A percentile compares a stretch with the other conserved stretches of the same genome.
Evolutionary conservation across 2,113 vertebrate species (phyloP).

Genomic region (Coregonus clupeaformis): DNA sequence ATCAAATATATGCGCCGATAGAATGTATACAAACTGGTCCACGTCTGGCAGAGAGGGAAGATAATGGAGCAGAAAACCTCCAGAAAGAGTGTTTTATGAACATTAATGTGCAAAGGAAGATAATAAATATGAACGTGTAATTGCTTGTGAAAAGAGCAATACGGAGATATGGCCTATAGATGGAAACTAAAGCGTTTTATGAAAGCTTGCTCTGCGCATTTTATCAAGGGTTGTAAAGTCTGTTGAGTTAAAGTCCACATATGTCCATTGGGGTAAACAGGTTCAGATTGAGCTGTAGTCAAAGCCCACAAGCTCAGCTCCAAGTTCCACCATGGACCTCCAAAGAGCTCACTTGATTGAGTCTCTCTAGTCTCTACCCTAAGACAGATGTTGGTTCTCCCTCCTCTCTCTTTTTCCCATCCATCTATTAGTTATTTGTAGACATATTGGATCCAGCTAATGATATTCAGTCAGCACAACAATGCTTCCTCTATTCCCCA

Average conservation of each 20-base stretch:
- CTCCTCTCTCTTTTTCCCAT: slow-evolving; percentile 9
- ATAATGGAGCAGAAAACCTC: slow-evolving; percentile 30
- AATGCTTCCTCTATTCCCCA: slow-evolving; percentile 35
- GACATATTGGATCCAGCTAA: slow-evolving; percentile 5
- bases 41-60: slow-evolving; percentile 2
- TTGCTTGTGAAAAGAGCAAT: slow-evolving; percentile 33
- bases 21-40: slow-evolving; percentile 14
- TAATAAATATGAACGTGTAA: slow-evolving; percentile 10
- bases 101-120: slow-evolving; percentile 35
- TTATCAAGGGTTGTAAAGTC: background rate
- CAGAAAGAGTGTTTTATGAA: slow-evolving; percentile 16
- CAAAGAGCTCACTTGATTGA: slow-evolving; percentile 7
- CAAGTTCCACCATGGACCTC: slow-evolving; percentile 9
- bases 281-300: background rate
- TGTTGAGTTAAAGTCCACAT: background rate
- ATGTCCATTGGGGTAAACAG: background rate
- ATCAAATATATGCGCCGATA: background rate
- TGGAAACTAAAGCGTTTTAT: slow-evolving; percentile 8
- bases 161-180: slow-evolving; percentile 11
- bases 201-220: background rate
- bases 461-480: slow-evolving; percentile 24
- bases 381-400: slow-evolving; percentile 29
- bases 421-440: slow-evolving; percentile 17
- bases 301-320: slow-evolving; percentile 1
- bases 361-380: slow-evolving; percentile 2